These are phyloP conservation scores for Gryllus longicercus DNA, from an alignment of 2,888 invertebrate genomes.

Conservation along the genomic window DNA sequence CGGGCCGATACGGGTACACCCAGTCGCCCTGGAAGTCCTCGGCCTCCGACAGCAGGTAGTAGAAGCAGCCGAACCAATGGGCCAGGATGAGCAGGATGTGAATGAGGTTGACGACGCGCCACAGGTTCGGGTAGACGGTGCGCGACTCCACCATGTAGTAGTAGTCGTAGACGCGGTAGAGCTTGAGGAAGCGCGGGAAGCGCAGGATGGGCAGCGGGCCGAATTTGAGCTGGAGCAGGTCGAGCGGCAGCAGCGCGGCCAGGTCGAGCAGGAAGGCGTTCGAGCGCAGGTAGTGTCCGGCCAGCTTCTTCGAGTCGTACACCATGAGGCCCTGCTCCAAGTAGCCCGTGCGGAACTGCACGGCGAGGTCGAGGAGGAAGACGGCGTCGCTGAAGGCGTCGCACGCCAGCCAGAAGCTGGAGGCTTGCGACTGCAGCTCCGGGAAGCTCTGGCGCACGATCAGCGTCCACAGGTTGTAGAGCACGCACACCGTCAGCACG, in stretches of 20 bases:
- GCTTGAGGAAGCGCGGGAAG: slow-evolving; percentile 83
- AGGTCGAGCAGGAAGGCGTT: slow-evolving; percentile 82
- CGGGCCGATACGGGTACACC: slow-evolving; percentile 83
- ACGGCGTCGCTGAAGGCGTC: slow-evolving; percentile 84
- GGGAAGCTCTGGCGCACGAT: slow-evolving; percentile 94
- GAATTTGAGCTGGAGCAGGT: slow-evolving; percentile 78
- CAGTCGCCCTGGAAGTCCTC: slow-evolving; percentile 85
- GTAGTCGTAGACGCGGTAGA: slow-evolving; percentile 83
- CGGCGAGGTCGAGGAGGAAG: slow-evolving; percentile 82
- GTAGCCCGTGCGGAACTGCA: slow-evolving; percentile 92
- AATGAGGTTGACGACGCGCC: slow-evolving; percentile 91
- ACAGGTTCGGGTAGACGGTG: slow-evolving; percentile 93
- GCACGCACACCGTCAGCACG: slow-evolving; percentile 80
- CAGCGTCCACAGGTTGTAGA: slow-evolving; percentile 93
- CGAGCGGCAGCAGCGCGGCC: slow-evolving; percentile 76
- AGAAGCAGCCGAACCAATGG: slow-evolving; percentile 98
- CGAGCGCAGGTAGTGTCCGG: slow-evolving; percentile 82
- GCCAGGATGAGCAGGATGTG: slow-evolving; percentile 91
- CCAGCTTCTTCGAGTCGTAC: slow-evolving; percentile 85
- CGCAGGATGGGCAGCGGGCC: slow-evolving; percentile 83
- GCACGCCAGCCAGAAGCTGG: slow-evolving; percentile 73
- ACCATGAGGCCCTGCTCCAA: slow-evolving; percentile 91
- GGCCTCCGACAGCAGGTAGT: slow-evolving; percentile 87
- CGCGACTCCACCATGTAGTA: slow-evolving; percentile 95
- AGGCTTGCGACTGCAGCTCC: slow-evolving; percentile 74